These are phyloP conservation scores for Huso huso DNA, from an alignment of 2,797 vertebrate species.

Conservation along the genomic window DNA sequence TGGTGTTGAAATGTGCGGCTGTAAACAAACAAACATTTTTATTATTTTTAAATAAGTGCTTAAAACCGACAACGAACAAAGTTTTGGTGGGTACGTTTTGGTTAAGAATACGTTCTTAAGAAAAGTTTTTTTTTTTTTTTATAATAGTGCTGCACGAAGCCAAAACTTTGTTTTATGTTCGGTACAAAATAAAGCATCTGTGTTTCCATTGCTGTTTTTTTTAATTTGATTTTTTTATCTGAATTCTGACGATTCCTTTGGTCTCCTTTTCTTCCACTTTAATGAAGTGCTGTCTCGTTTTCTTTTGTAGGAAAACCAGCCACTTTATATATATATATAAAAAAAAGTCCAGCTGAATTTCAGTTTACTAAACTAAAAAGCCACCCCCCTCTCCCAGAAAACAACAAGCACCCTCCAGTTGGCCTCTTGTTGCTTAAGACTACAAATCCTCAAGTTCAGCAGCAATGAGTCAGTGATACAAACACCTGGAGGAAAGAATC, in stretches of 20 bases:
- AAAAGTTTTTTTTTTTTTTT: constrained; percentile 25
- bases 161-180: constrained; percentile 56
- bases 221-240: constrained; percentile 40
- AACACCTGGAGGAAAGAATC: constrained; percentile 36
- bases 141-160: constrained; percentile 42
- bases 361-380: constrained; percentile 32
- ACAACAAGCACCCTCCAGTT: constrained; percentile 32
- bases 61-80: constrained; percentile 34
- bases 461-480: constrained; percentile 41
- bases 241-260: constrained; percentile 70
- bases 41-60: constrained; percentile 56
- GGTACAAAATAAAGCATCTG: constrained; percentile 60
- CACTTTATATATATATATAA: constrained; percentile 29
- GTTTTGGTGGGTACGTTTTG: constrained; percentile 58
- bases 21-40: constrained; percentile 24
- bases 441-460: constrained; percentile 47
- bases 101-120: constrained; percentile 44
- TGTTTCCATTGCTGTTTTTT: constrained; percentile 34
- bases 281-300: constrained; percentile 33
- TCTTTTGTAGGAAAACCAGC: constrained; percentile 23
- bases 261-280: constrained; percentile 62
- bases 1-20: constrained; percentile 56
- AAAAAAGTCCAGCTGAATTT: constrained; percentile 43
- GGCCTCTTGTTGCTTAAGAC: constrained; percentile 26
- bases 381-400: constrained; percentile 24